Conservation (phyloP, 2,888 invertebrate species). For the Acanthosepion lycidas region DNA sequence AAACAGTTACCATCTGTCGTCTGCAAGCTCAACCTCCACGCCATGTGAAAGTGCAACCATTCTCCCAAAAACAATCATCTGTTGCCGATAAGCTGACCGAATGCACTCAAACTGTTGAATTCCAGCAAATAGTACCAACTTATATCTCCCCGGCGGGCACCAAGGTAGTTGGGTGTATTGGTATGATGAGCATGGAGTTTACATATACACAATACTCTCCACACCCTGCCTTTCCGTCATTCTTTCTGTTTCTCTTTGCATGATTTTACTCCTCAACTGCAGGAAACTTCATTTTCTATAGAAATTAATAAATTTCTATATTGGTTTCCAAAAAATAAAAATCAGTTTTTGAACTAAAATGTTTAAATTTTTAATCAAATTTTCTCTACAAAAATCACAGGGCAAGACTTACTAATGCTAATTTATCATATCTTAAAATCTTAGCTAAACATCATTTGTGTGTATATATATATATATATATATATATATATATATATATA, state of each 20-base stretch:
- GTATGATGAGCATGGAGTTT: not conserved
- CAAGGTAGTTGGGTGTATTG: constrained; percentile 33
- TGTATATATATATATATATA: too few species aligned
- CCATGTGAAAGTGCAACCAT: not conserved
- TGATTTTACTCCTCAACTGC: not conserved
- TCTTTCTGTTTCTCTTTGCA: not conserved
- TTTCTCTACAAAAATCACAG: too few species aligned
- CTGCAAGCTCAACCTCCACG: constrained; percentile 37
- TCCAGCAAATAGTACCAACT: constrained; percentile 38
- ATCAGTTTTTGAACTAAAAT: too few species aligned
- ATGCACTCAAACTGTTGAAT: not conserved
- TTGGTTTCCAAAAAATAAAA: too few species aligned
- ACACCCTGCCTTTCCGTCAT: not conserved
- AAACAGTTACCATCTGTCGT: not conserved
- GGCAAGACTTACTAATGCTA: too few species aligned
- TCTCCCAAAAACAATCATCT: not conserved
- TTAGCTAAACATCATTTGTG: too few species aligned
- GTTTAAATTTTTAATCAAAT: too few species aligned
- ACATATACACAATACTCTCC: constrained; percentile 33
- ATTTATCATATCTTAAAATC: too few species aligned
- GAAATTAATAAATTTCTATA: too few species aligned
- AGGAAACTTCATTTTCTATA: too few species aligned
- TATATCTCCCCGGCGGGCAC: not conserved
- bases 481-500: too few species aligned
- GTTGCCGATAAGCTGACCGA: not conserved